Percentiles rank a stretch among this genome's conserved stretches.
Conservation (phyloP, 1,140 invertebrate genomes). For the Sycophaga agraensis region DNA sequence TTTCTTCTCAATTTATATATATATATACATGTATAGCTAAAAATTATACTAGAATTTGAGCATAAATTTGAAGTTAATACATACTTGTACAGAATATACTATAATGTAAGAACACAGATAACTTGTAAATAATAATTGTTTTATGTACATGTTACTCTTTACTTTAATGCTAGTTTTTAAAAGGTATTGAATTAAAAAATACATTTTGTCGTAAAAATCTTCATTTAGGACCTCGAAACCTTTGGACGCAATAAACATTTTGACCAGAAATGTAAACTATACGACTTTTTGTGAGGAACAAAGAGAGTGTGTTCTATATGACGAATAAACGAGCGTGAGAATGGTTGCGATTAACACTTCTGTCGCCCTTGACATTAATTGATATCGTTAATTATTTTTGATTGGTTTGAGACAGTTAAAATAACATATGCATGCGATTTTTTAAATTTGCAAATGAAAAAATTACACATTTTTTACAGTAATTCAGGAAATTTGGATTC, state of each 20-base stretch:
- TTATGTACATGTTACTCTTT: slow-evolving; percentile 6
- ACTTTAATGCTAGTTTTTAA: background rate
- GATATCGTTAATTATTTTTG: background rate
- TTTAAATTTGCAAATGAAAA: too few relatives aligned
- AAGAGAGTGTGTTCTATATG: background rate
- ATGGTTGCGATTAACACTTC: slow-evolving; percentile 2
- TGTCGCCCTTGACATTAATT: background rate
- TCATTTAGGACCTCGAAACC: background rate
- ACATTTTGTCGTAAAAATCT: background rate
- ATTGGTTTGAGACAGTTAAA: too few relatives aligned
- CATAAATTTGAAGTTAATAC: too few relatives aligned
- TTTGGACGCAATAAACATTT: background rate
- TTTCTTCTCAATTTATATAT: too few relatives aligned
- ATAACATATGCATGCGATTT: too few relatives aligned
- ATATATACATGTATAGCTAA: too few relatives aligned
- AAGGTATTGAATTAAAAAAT: background rate
- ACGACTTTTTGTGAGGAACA: background rate
- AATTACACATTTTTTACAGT: too few relatives aligned
- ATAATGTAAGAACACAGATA: too few relatives aligned
- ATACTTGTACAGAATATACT: too few relatives aligned
- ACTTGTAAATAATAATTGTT: background rate
- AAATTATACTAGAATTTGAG: too few relatives aligned
- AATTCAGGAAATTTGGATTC: too few relatives aligned
- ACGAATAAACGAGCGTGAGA: background rate
- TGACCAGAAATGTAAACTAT: background rate